phyloP scores from a whole-genome alignment of 2,113 vertebrate genomes.

The Machaerirhynchus nigripectus region DNA sequence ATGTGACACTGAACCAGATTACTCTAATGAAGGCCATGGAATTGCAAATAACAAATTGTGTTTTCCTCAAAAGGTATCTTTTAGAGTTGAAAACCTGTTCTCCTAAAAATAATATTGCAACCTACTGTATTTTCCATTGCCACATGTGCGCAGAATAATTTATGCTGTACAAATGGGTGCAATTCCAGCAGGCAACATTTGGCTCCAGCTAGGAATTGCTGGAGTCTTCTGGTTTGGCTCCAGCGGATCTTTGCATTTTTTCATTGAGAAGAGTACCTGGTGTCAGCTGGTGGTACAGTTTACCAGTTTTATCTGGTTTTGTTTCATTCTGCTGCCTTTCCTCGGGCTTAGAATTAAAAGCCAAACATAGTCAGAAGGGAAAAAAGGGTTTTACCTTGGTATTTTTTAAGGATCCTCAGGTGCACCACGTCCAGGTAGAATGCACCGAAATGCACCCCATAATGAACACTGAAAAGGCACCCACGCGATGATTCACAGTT shows the following conservation, averaged over 20 bases:
- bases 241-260: not conserved
- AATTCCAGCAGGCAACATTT: not conserved
- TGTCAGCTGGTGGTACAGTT: not conserved
- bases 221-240: not conserved
- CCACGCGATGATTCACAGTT: too few species aligned
- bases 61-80: not conserved
- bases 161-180: not conserved
- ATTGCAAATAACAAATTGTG: not conserved
- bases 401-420: too few species aligned
- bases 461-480: too few species aligned
- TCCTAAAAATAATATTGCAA: not conserved
- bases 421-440: too few species aligned
- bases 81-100: not conserved
- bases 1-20: not conserved
- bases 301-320: not conserved
- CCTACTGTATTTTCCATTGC: not conserved
- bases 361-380: too few species aligned
- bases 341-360: too few species aligned
- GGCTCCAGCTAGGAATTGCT: not conserved
- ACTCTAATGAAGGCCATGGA: not conserved
- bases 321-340: too few species aligned
- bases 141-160: not conserved
- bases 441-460: too few species aligned
- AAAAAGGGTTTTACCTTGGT: too few species aligned
- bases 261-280: not conserved